Percentiles rank a stretch among this genome's conserved stretches.
Conservation (phyloP, 2,888 invertebrate species). For the Volucella inanis region DNA sequence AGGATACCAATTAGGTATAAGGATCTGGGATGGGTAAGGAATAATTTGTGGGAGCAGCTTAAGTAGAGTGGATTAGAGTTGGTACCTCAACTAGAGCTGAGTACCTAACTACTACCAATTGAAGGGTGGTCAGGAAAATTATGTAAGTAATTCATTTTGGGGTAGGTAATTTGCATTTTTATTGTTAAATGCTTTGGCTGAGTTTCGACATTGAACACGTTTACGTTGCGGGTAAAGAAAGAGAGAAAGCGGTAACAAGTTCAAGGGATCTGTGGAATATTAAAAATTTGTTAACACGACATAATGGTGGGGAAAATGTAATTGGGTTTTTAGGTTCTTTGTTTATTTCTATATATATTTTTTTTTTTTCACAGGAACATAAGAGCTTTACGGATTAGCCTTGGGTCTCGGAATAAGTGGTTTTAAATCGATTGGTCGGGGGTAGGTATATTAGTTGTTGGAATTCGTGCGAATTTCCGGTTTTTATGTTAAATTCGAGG, state of each 20-base stretch:
- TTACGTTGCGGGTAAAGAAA: neutral
- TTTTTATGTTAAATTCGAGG: too few relatives aligned
- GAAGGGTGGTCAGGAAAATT: conserved; percentile 41
- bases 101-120: conserved; percentile 43
- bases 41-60: conserved; percentile 57
- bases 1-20: conserved; percentile 71
- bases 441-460: neutral
- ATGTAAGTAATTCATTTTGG: conserved; percentile 65
- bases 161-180: conserved; percentile 71
- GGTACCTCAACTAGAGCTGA: conserved; percentile 5
- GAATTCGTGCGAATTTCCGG: too few relatives aligned
- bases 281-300: conserved; percentile 70
- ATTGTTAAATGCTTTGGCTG: conserved; percentile 53
- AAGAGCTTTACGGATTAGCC: neutral
- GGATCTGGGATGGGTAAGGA: conserved; percentile 51
- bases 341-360: too few relatives aligned
- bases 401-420: conserved; percentile 27
- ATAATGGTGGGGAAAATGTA: conserved; percentile 6
- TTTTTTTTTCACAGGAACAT: conserved; percentile 6
- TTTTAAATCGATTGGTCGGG: conserved; percentile 39
- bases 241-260: conserved; percentile 10
- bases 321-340: neutral
- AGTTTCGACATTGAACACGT: neutral
- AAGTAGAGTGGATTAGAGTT: conserved; percentile 62
- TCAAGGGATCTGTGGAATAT: conserved; percentile 54